Evolutionary conservation across 1,140 invertebrate genomes (phyloP).

Genomic region (Neuroterus valhalla): DNA sequence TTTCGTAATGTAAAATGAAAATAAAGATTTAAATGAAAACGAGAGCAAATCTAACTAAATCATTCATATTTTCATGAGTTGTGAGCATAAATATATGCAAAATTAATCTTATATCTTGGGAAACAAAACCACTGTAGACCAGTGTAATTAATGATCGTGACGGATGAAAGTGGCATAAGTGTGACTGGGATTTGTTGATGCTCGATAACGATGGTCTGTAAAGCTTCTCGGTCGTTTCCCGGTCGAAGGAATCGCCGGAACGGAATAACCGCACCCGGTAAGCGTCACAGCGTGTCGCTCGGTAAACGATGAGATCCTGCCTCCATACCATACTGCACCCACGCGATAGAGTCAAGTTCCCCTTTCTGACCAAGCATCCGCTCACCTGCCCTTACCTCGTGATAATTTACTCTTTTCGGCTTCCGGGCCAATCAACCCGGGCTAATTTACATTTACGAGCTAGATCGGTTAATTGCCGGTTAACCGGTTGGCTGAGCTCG

Average conservation of each 20-base stretch:
- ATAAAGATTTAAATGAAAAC: no score
- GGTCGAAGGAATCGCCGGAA: conserved; percentile 50
- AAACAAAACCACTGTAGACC: no score
- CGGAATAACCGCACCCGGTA: conserved; percentile 53
- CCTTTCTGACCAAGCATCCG: conserved; percentile 58
- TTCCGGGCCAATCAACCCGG: conserved; percentile 61
- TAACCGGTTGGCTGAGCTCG: conserved; percentile 70
- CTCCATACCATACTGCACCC: conserved; percentile 6
- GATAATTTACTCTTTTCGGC: conserved; percentile 71
- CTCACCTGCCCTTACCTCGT: conserved; percentile 66
- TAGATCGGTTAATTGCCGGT: conserved; percentile 74
- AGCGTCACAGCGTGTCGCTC: conserved; percentile 52
- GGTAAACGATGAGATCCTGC: conserved; percentile 56
- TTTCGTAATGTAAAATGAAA: no score
- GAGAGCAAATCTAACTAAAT: no score
- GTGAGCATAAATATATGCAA: no score
- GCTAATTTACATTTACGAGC: conserved; percentile 70
- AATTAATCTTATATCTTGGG: no score
- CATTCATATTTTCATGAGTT: no score
- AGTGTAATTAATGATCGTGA: neutral
- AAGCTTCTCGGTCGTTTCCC: conserved; percentile 47
- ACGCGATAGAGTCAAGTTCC: conserved; percentile 33
- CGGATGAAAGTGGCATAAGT: neutral
- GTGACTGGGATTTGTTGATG: conserved; percentile 3
- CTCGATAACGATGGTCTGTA: neutral